Percentiles rank a stretch among this genome's conserved stretches.
These are phyloP conservation scores for Pristionchus fissidentatus DNA, from an alignment of 2,888 invertebrate species.

Conservation along the genomic window DNA sequence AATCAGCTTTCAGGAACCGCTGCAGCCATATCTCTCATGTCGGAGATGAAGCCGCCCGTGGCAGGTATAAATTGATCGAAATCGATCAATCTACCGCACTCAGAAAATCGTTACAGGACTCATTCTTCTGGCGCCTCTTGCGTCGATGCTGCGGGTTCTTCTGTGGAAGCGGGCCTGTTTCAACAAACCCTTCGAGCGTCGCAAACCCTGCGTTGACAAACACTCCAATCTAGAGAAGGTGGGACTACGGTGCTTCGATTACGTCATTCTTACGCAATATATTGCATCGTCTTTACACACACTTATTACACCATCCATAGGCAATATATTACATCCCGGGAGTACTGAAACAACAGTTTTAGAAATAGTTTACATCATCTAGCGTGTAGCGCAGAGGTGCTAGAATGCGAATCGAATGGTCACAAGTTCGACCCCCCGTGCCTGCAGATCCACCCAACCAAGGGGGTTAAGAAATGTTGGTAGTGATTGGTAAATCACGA, in stretches of 20 bases:
- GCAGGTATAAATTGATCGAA: slow-evolving; percentile 39
- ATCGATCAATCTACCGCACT: neutral
- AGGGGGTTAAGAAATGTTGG: too few relatives aligned
- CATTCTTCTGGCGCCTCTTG: slow-evolving; percentile 64
- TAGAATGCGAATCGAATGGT: too few relatives aligned
- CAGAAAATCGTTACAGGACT: slow-evolving; percentile 53
- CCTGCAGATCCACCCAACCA: too few relatives aligned
- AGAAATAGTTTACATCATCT: too few relatives aligned
- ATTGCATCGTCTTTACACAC: neutral
- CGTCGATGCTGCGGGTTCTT: slow-evolving; percentile 58
- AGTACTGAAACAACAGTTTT: too few relatives aligned
- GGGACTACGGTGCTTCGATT: neutral
- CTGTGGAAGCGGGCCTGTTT: slow-evolving; percentile 55
- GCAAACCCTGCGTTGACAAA: slow-evolving; percentile 59
- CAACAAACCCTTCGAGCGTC: slow-evolving; percentile 53
- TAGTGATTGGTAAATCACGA: too few relatives aligned
- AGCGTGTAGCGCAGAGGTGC: too few relatives aligned
- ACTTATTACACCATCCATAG: neutral
- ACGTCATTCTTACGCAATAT: neutral
- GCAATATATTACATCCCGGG: neutral
- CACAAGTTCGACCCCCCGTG: too few relatives aligned
- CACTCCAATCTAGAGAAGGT: slow-evolving; percentile 61
- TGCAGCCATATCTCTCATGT: slow-evolving; percentile 56
- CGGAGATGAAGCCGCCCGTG: slow-evolving; percentile 41
- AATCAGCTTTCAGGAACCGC: slow-evolving; percentile 55